Percentiles rank a stretch among this genome's conserved stretches.
phyloP scores from a whole-genome alignment of 2,113 vertebrate genomes.

The rat (Rattus norvegicus) region GRCr8 NC_086036.1:71824501-71825000 shows the following conservation, averaged over 20 bases:
- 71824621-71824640: background rate
- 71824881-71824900: too few relatives aligned
- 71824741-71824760: background rate
- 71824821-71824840: too few relatives aligned
- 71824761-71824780: too few relatives aligned
- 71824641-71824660: background rate
- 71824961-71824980: too few relatives aligned
- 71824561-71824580: background rate
- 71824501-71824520: background rate
- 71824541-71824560: background rate
- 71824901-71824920: too few relatives aligned
- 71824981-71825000: too few relatives aligned
- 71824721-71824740: background rate
- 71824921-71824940: too few relatives aligned
- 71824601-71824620: background rate
- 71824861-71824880: too few relatives aligned
- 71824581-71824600: background rate
- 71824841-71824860: too few relatives aligned
- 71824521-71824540: background rate
- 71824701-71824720: accelerated
- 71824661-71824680: background rate
- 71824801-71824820: background rate
- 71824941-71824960: too few relatives aligned
- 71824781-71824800: background rate
- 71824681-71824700: background rate